Base-by-base conservation (phyloP, 2,888 invertebrate genomes). In the Xanthorhoe spadicearia region DNA sequence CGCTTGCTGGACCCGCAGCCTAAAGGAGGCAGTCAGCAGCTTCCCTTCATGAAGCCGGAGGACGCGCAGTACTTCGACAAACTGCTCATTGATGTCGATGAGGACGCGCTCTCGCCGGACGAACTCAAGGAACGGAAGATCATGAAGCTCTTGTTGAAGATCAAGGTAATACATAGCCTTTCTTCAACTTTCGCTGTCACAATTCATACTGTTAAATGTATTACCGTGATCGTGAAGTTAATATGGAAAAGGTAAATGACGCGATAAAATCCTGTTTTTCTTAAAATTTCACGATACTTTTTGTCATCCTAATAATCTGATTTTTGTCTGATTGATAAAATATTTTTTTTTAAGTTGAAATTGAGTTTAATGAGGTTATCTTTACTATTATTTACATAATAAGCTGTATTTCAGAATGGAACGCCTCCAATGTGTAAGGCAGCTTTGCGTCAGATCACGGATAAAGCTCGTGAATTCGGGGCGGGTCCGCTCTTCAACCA, bases 41-140 rank as follows among this genome's bases (percentile, higher is more conserved):
- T 99, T 77, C 99, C 99, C 15, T 98, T 99, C 86, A 97, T 99
- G 96, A 99, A 99, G 88, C 99, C 99, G 0, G 99, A 99, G 90
- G 99, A 99, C 92, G 99, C 99, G 53, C 99, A 99, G 92, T 99
- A 99, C 92, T 99, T 99, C 90, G 99, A 99, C 90, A 99, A 99
- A 90, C 94, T 99, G 72, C 94, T 99, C 74, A 96, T 98, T 61
- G 99, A 99, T 84, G 99, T 99, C 32, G 99, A 99, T 87, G 99
- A 99, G 91, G 99, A 99, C 82, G 92, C 96, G 0, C 94, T 99
- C 48, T 96, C 97, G 59, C 98, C 99, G 0, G 99, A 99, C 80
- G 99, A 99, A 86, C 97, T 98, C 74, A 99, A 99, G 85, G 99
- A 99, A 88, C 94, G 99, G 52, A 99, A 99, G 92, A 99, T 99